Evolutionary conservation across 2,888 invertebrate genomes (phyloP).

Genomic region (Pasiphila rectangulata): DNA sequence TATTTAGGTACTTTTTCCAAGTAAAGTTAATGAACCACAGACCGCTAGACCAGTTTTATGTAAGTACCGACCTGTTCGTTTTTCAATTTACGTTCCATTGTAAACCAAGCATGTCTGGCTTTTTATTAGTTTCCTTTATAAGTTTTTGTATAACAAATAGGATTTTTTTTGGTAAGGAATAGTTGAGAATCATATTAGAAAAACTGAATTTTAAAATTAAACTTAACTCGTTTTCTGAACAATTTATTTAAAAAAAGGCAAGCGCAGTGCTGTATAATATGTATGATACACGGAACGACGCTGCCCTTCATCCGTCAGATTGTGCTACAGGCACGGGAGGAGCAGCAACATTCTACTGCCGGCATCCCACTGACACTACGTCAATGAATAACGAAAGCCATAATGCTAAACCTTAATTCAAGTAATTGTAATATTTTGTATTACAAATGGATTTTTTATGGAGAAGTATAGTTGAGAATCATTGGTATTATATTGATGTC

Average conservation of each 20-base stretch:
- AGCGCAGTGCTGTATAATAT: too few species aligned
- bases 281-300: too few species aligned
- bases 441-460: slow-evolving; percentile 11
- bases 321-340: too few species aligned
- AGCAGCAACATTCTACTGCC: too few species aligned
- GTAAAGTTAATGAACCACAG: slow-evolving; percentile 44
- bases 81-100: slow-evolving; percentile 45
- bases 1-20: neutral
- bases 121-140: slow-evolving; percentile 32
- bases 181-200: slow-evolving; percentile 43
- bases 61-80: slow-evolving; percentile 41
- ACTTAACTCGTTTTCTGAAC: too few species aligned
- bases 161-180: slow-evolving; percentile 17
- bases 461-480: slow-evolving; percentile 38
- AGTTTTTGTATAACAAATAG: slow-evolving; percentile 13
- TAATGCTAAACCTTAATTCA: too few species aligned
- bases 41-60: slow-evolving; percentile 45
- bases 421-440: slow-evolving; percentile 16
- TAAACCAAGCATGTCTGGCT: slow-evolving; percentile 30
- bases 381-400: too few species aligned
- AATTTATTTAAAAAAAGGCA: too few species aligned
- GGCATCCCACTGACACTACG: too few species aligned
- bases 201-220: too few species aligned
- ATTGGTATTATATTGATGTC: slow-evolving; percentile 26
- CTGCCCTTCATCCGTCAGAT: too few species aligned